Evolutionary conservation across 1,140 invertebrate genomes (phyloP).

Genomic region (Zaprionus ornatus): DNA sequence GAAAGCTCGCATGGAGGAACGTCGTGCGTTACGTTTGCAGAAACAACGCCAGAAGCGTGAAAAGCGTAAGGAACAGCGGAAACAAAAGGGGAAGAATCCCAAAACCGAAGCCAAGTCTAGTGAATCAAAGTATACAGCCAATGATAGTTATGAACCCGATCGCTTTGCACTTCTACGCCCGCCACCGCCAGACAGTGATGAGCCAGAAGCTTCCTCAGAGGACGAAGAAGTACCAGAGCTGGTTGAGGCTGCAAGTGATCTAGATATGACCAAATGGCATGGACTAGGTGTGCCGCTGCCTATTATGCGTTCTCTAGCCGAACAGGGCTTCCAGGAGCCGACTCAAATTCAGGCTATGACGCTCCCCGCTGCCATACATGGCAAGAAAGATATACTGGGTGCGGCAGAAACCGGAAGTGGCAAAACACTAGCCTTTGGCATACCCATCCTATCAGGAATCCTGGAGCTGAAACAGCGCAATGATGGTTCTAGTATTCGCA

Average conservation of each 20-base stretch:
- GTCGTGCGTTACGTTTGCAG: slow-evolving; percentile 48
- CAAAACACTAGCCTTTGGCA: slow-evolving; percentile 98
- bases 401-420: slow-evolving; percentile 99
- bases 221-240: slow-evolving; percentile 44
- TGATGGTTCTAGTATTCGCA: slow-evolving; percentile 62
- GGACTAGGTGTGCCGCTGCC: slow-evolving; percentile 87
- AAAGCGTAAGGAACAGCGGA: slow-evolving; percentile 62
- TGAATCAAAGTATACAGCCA: slow-evolving; percentile 30
- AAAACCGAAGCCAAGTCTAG: not conserved
- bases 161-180: slow-evolving; percentile 67
- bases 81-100: slow-evolving; percentile 23
- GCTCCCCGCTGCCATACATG: slow-evolving; percentile 93
- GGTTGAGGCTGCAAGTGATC: slow-evolving; percentile 18
- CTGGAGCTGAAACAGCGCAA: slow-evolving; percentile 87
- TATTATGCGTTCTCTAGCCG: slow-evolving; percentile 90
- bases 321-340: slow-evolving; percentile 91
- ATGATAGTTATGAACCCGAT: slow-evolving; percentile 54
- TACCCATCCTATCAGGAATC: slow-evolving; percentile 95
- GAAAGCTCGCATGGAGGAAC: slow-evolving; percentile 60
- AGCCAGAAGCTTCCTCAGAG: slow-evolving; percentile 13
- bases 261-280: slow-evolving; percentile 87
- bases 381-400: slow-evolving; percentile 93
- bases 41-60: slow-evolving; percentile 66
- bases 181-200: slow-evolving; percentile 40
- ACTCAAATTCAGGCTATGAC: slow-evolving; percentile 92